Conservation (phyloP, 2,888 invertebrate genomes). For the Latheticus oryzae region DNA sequence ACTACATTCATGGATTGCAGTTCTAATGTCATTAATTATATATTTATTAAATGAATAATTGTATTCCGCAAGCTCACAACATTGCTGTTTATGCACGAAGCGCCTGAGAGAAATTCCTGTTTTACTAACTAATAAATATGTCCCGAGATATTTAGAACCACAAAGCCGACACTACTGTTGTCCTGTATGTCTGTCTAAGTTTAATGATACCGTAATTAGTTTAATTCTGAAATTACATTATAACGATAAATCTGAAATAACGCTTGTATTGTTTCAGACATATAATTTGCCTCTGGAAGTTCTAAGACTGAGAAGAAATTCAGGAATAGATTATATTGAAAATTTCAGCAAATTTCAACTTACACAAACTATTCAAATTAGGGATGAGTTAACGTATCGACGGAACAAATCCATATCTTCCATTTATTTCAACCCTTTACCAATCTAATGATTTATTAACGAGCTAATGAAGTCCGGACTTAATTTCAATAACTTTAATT, state of each 20-base stretch:
- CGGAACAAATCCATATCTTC: conserved; percentile 46
- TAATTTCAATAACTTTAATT: conserved; percentile 60
- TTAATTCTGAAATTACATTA: conserved; percentile 47
- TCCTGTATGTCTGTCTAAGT: conserved; percentile 46
- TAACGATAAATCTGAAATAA: conserved; percentile 47
- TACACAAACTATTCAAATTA: conserved; percentile 47
- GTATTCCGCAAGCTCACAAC: conserved; percentile 17
- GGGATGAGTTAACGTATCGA: conserved; percentile 43
- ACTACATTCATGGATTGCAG: conserved; percentile 3
- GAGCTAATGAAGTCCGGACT: conserved; percentile 55
- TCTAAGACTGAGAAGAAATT: conserved; percentile 1
- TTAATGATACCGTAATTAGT: conserved; percentile 48
- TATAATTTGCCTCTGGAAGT: conserved; percentile 25
- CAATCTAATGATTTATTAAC: conserved; percentile 54
- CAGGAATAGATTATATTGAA: conserved; percentile 1
- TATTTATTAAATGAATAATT: conserved; percentile 33
- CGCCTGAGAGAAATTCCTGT: conserved; percentile 36
- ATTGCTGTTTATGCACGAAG: conserved; percentile 26
- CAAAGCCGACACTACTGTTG: conserved; percentile 44
- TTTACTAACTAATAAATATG: conserved; percentile 43
- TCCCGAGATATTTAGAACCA: conserved; percentile 45
- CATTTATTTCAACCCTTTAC: conserved; percentile 49
- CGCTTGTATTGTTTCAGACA: conserved; percentile 38
- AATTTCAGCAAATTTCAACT: conserved; percentile 1
- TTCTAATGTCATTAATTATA: conserved; percentile 17